phyloP scores from a whole-genome alignment of 2,888 invertebrate species.

The Portevinia maculata region DNA sequence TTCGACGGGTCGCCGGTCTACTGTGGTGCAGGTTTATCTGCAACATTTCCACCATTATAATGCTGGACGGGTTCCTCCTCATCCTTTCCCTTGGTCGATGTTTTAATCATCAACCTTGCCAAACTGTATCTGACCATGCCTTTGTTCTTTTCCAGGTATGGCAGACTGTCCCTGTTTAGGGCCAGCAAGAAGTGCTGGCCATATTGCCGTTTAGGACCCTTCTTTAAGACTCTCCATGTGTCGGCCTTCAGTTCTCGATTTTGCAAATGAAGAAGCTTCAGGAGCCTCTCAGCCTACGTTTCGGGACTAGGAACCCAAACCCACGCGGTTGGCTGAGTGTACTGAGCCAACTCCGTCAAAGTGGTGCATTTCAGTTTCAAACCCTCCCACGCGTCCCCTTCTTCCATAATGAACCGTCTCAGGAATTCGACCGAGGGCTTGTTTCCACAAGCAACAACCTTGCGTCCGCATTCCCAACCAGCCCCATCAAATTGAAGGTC shows the following conservation, averaged over 20 bases:
- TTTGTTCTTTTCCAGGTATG: not conserved
- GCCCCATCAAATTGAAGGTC: constrained; percentile 1
- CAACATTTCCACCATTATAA: not conserved
- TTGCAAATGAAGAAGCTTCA: not conserved
- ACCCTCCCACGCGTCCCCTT: not conserved
- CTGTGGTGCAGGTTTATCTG: constrained; percentile 1
- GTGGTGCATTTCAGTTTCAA: not conserved
- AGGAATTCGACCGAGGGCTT: not conserved
- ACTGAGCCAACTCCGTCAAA: not conserved
- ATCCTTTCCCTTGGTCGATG: not conserved
- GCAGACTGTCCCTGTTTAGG: not conserved
- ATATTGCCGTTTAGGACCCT: not conserved
- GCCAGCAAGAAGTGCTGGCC: not conserved
- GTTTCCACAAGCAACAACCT: constrained; percentile 10
- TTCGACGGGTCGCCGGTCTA: not conserved
- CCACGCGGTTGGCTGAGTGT: not conserved
- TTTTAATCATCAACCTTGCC: not conserved
- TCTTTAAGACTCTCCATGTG: not conserved
- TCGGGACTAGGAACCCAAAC: not conserved
- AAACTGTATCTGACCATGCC: not conserved
- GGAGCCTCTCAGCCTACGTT: not conserved
- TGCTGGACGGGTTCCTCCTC: not conserved
- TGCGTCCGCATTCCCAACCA: constrained; percentile 2
- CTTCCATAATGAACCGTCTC: not conserved
- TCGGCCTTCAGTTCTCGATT: not conserved